Evolutionary conservation across 2,113 vertebrate species (phyloP), one percentile per base, ranked within the genome.

Genomic region (Pelecanoides urinatrix): DNA sequence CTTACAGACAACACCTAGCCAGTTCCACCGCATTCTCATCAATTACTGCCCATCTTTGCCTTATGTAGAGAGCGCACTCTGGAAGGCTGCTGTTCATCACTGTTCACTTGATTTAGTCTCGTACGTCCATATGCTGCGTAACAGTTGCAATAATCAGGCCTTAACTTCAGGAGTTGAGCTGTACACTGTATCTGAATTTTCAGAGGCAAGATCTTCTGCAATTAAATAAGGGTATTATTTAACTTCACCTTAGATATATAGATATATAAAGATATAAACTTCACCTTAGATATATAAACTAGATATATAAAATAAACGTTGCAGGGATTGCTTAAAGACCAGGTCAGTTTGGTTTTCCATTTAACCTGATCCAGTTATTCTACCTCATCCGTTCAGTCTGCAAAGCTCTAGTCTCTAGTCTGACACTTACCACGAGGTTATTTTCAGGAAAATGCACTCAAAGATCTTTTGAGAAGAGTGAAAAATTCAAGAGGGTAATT

Each of bases 131-230:
- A 94, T 80, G 91, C 49, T 86, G 19, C 34, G 2, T 63, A 94
- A 96, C 91, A 74, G 90, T 92, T 94, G 86, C 25, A 59, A 82
- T 12, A 19, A 67, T 99, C 98, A 99, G 97, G 99, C 99, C 95
- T 99, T 99, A 66, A 99, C 98, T 97, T 99, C 99, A 78, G 99
- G 98, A 86, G 98, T 93, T 40, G 99, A 92, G 91, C 98, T 98
- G 98, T 99, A 99, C 78, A 99, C 97, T 53, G 98, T 95, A 96
- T 99, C 99, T 42, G 99, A 98, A 97, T 99, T 99, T 98, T 99
- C 99, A 29, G 99, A 98, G 55, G 98, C 97, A 94, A 99, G 98
- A 81, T 99, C 99, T 98, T 99, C 99, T 99, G 97, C 67, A 94
- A 94, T 91, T 78, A 86, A 90, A 97, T 52, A 73, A 79, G 8